Evolutionary conservation across 2,113 vertebrate species (phyloP).

Genomic region (Ailurus styani): DNA sequence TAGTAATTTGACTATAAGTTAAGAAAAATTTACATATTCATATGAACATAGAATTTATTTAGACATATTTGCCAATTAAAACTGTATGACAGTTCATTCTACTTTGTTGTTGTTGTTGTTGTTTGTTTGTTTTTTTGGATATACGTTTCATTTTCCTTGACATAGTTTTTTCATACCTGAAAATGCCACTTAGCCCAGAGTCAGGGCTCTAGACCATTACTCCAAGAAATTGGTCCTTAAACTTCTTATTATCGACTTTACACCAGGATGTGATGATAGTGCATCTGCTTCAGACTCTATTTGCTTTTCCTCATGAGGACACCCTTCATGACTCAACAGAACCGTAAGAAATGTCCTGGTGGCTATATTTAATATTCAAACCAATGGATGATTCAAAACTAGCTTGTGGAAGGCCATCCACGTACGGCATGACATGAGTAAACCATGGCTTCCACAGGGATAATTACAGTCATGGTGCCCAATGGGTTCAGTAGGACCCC

Average conservation of each 20-base stretch:
- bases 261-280: background rate
- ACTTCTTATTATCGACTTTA: background rate
- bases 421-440: background rate
- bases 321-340: background rate
- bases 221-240: background rate
- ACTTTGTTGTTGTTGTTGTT: background rate
- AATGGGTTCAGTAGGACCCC: background rate
- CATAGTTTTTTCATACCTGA: background rate
- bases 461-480: background rate
- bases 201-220: background rate
- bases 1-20: background rate
- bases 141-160: background rate
- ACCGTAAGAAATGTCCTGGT: background rate
- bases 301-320: background rate
- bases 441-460: background rate
- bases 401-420: background rate
- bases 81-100: background rate
- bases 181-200: background rate
- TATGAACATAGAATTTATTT: background rate
- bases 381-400: background rate
- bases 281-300: background rate
- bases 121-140: background rate
- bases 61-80: background rate
- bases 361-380: background rate
- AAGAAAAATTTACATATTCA: background rate